Base-by-base conservation (phyloP, 30 jellyfish, hydroid and myxozoan genomes). In the Mastigias papua region DNA sequence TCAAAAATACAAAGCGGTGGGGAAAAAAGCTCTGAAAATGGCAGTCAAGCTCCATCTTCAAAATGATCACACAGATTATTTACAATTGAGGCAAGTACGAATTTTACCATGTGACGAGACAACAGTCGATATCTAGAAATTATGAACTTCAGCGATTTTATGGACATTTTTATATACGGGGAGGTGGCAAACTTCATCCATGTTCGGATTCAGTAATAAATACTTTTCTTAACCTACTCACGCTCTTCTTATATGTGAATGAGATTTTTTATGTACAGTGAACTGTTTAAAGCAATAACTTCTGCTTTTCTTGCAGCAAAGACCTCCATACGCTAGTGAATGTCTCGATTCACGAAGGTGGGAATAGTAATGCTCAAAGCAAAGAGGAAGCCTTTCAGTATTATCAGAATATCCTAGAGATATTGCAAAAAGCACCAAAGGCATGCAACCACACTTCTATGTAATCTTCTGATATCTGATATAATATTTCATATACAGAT, bases 381-480 rank as follows among this genome's bases (percentile, higher is more conserved):
- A 90, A 95, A 79, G 98, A 89, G 61, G 99, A 95, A 37, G 96
- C 98, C 5, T 95, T 33, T 67, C 81, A 87, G 34, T 86, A 62
- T 81, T 90, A 88, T 28, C 82, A 90, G 34, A 76, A 95, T 42
- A 74, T 95, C 11, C 69, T 90, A 8, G 85, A 80, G 34, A 86
- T 90, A 25, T 61, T 94, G 19, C 93, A 94, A 28, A 62, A 76
- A 42, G 88, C 89, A 1, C 90, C 86, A 33, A 46, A 88, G 96
- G 98, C 87, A 34, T 26, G 60, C 30, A 13, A 9, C 57, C 4
- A 15, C 49, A n/a, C 8, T 13, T 20, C 7, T 42, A 8, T 42
- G 54, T 4, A 8, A 42, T 4, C 13, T 42, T 42, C 13, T n/a
- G n/a, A n/a, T n/a, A n/a, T n/a, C n/a, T n/a, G n/a, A n/a, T n/a